phyloP scores from a whole-genome alignment of 2,113 vertebrate genomes.

The Pandion haliaetus region DNA sequence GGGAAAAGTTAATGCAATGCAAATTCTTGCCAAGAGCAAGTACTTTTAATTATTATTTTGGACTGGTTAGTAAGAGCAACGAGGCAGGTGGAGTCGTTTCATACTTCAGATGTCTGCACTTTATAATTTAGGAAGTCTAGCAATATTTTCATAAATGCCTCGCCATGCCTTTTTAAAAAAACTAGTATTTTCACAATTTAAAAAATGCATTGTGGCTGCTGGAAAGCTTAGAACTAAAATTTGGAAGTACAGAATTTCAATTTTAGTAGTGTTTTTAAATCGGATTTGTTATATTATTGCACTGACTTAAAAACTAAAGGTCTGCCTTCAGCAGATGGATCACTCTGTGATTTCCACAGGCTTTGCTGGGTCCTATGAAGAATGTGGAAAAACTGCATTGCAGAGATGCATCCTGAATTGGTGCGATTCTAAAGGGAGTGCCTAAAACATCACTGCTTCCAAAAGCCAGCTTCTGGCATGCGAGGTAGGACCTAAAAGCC shows the following conservation, averaged over 20 bases:
- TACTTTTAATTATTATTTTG: conserved; percentile 55
- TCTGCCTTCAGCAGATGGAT: neutral
- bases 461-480: neutral
- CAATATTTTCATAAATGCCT: neutral
- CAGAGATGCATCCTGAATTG: neutral
- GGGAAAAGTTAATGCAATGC: conserved; percentile 44
- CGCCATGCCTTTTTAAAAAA: neutral
- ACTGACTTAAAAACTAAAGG: neutral
- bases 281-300: neutral
- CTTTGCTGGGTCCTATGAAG: neutral
- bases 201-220: neutral
- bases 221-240: neutral
- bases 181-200: neutral
- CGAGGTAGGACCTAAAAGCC: neutral
- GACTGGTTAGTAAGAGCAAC: neutral
- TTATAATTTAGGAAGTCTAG: conserved; percentile 46
- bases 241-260: neutral
- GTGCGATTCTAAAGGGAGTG: neutral
- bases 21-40: conserved; percentile 28
- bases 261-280: neutral
- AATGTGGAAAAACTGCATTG: neutral
- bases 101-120: conserved; percentile 21
- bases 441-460: neutral
- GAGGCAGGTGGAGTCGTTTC: conserved; percentile 23
- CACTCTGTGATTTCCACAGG: accelerated